Evolutionary conservation across 2,888 invertebrate genomes (phyloP).

Genomic region (Hoplodrina ambigua): DNA sequence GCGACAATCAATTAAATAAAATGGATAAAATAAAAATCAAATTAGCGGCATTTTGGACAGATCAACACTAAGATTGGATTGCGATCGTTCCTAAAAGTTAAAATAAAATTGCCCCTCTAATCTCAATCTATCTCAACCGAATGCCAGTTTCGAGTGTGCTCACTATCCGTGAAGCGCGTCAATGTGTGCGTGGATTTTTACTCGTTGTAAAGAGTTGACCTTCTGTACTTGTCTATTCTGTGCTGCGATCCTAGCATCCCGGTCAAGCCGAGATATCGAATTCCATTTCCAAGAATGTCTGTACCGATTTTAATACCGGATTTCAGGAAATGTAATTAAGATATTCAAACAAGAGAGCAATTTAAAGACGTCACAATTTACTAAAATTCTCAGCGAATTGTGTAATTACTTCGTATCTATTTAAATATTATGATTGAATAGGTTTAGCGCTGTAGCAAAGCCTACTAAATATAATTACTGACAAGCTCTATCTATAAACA

Average conservation of each 20-base stretch:
- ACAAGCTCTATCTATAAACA: no score
- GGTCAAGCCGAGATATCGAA: background rate
- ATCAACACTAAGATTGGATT: no score
- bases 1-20: no score
- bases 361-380: constrained; percentile 5
- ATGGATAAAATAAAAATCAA: no score
- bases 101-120: no score
- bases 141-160: background rate
- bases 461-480: no score
- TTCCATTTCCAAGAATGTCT: constrained; percentile 4
- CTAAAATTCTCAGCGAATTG: background rate
- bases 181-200: background rate
- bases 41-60: no score
- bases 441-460: no score
- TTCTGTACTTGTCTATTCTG: no score
- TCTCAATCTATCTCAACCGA: no score
- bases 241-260: background rate
- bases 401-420: background rate
- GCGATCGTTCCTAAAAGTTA: no score
- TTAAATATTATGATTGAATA: background rate
- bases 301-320: constrained; percentile 15
- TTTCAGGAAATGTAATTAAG: constrained; percentile 11
- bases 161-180: background rate
- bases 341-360: constrained; percentile 18
- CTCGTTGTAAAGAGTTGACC: background rate